A percentile compares a stretch with the other conserved stretches of the same genome.
These are phyloP conservation scores for Schizopygopsis malacanthus DNA, from an alignment of 2,797 vertebrate genomes.

Conservation along the genomic window DNA sequence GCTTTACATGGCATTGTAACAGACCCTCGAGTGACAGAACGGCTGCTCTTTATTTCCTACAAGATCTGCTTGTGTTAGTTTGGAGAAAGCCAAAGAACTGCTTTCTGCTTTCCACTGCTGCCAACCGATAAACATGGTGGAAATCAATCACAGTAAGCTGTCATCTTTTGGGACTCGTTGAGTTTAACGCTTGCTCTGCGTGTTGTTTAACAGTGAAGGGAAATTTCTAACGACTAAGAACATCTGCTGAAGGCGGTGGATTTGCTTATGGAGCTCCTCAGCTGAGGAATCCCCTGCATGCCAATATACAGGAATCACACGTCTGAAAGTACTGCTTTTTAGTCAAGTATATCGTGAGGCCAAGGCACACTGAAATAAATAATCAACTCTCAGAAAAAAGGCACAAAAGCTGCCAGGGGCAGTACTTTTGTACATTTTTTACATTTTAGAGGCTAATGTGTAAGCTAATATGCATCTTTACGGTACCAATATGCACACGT, in stretches of 20 bases:
- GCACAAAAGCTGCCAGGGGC: not conserved
- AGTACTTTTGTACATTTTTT: no score
- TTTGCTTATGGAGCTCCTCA: not conserved
- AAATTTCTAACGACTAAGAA: not conserved
- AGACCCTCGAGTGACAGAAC: not conserved
- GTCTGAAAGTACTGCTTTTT: not conserved
- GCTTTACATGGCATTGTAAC: not conserved
- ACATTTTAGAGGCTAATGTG: no score
- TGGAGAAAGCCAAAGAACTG: not conserved
- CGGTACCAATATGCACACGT: no score
- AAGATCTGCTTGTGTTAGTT: not conserved
- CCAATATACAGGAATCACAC: not conserved
- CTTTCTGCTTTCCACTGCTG: not conserved
- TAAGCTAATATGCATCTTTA: no score
- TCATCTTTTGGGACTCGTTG: conserved; percentile 24
- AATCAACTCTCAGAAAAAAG: not conserved
- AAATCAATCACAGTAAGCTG: conserved; percentile 13
- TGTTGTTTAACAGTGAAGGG: not conserved
- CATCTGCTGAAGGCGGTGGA: not conserved
- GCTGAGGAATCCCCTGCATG: not conserved
- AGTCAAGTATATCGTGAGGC: not conserved
- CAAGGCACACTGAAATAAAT: not conserved
- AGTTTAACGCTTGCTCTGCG: not conserved
- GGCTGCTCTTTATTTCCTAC: not conserved
- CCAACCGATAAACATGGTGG: not conserved